Conservation (phyloP, 2,797 vertebrate genomes). For the Peromyscus aztecus region DNA sequence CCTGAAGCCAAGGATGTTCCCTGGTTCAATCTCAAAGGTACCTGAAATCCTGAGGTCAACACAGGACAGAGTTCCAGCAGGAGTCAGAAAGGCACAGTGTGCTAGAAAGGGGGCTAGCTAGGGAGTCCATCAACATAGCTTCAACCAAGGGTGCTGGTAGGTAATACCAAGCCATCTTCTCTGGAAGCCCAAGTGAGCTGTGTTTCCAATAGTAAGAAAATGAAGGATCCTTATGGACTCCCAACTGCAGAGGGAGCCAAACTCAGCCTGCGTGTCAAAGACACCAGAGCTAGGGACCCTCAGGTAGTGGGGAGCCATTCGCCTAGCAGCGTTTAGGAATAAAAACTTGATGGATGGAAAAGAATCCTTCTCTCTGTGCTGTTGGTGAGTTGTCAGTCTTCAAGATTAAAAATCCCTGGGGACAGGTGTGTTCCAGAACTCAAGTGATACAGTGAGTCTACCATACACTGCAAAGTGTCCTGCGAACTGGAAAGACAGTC, state of each 20-base stretch:
- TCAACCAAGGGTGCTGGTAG: neutral
- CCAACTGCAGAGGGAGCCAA: neutral
- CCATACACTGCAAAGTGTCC: neutral
- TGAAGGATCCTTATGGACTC: neutral
- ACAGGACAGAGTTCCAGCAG: neutral
- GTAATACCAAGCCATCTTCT: neutral
- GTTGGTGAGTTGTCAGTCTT: neutral
- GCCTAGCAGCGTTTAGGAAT: neutral
- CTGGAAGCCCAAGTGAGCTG: neutral
- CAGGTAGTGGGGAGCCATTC: neutral
- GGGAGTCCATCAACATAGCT: neutral
- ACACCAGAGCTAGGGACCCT: neutral
- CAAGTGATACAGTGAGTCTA: neutral
- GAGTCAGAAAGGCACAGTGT: neutral
- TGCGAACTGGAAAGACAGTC: neutral
- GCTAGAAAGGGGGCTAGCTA: neutral
- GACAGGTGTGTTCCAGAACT: neutral
- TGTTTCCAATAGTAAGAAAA: neutral
- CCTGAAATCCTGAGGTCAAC: neutral
- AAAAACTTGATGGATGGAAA: neutral
- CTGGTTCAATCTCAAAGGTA: neutral
- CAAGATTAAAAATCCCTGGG: neutral
- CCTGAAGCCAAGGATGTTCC: neutral
- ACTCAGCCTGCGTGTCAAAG: neutral
- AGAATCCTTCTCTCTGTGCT: neutral